Evolutionary conservation across 2,888 invertebrate species (phyloP).

Genomic region (Cosmopolites sordidus): DNA sequence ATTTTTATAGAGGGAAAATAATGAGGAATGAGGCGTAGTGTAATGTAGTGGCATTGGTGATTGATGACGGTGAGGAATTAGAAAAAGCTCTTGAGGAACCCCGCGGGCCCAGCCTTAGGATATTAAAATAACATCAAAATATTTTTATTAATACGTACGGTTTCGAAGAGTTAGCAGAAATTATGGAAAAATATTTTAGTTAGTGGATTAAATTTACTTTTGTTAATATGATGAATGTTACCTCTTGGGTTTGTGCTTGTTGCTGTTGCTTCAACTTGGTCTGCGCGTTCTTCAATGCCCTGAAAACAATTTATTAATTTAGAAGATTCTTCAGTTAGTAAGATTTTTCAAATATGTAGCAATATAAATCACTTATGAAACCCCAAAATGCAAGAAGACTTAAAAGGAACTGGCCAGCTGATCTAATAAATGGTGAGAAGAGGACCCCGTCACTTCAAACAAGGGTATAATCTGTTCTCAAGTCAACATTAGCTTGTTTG

Average conservation of each 20-base stretch:
- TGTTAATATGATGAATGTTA: conserved; percentile 42
- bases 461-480: too few species aligned
- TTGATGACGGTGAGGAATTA: conserved; percentile 51
- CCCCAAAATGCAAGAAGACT: too few species aligned
- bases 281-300: conserved; percentile 86
- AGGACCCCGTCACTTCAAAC: too few species aligned
- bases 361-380: too few species aligned
- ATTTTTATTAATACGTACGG: conserved; percentile 33
- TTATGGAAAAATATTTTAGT: conserved; percentile 22
- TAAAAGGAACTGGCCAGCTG: too few species aligned
- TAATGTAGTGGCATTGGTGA: conserved; percentile 28
- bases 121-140: not conserved
- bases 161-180: conserved; percentile 29
- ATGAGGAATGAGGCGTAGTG: conserved; percentile 44
- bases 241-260: conserved; percentile 71
- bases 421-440: too few species aligned
- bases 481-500: too few species aligned
- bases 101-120: conserved; percentile 80
- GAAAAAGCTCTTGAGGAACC: conserved; percentile 94
- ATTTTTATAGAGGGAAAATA: conserved; percentile 4
- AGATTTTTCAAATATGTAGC: too few species aligned
- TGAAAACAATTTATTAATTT: too few species aligned
- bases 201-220: conserved; percentile 19
- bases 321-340: too few species aligned
- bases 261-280: conserved; percentile 81